Conservation (phyloP, 1,140 invertebrate species). For the Belonocnema kinseyi region DNA sequence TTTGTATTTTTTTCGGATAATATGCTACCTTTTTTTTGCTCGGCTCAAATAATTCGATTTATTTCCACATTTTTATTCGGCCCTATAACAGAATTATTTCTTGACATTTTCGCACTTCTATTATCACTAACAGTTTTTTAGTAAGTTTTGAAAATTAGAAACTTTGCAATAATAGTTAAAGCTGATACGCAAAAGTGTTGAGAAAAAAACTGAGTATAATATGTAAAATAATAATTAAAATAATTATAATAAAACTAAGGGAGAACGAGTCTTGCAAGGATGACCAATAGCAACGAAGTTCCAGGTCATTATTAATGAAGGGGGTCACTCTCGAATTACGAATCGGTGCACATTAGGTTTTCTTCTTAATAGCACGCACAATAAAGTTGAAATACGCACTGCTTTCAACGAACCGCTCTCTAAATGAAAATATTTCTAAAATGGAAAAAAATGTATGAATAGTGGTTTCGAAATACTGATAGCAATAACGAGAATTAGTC, state of each 20-base stretch:
- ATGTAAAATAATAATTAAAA: neutral
- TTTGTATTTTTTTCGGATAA: too few species aligned
- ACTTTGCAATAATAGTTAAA: slow-evolving; percentile 19
- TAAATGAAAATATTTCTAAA: slow-evolving; percentile 9
- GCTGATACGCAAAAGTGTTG: neutral
- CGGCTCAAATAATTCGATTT: too few species aligned
- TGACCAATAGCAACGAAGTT: neutral
- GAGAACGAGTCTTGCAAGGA: neutral
- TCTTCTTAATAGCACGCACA: slow-evolving; percentile 30
- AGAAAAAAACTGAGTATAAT: slow-evolving; percentile 17
- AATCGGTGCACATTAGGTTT: slow-evolving; percentile 15
- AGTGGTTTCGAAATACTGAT: neutral
- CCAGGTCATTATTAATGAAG: neutral
- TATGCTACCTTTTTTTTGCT: too few species aligned
- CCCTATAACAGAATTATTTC: too few species aligned
- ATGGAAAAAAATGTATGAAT: neutral
- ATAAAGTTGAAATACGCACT: slow-evolving; percentile 28
- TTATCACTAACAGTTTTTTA: neutral
- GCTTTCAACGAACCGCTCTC: slow-evolving; percentile 13
- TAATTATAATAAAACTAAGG: neutral
- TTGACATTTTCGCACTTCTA: neutral
- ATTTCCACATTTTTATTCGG: too few species aligned
- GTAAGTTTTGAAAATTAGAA: slow-evolving; percentile 1
- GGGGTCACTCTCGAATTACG: neutral
- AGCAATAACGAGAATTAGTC: too few species aligned